Evolutionary conservation across 1,140 invertebrate genomes (phyloP), one percentile per base, ranked within the genome.

Genomic region (Drosophila parvula): DNA sequence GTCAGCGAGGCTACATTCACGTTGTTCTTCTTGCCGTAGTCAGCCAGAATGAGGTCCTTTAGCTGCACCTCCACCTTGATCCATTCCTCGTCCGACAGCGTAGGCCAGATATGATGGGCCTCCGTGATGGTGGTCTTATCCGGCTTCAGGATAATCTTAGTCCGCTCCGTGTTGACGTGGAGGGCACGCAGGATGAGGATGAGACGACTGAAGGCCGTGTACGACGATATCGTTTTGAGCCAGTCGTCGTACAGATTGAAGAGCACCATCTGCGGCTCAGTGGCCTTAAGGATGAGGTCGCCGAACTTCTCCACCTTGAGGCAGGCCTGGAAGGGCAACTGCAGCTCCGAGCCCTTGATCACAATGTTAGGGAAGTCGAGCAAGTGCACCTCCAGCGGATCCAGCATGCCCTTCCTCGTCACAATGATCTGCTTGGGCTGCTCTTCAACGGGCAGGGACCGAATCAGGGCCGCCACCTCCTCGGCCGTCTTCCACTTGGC

Each of bases 401-500:
- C 99, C 94, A 99, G 96, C 98, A 99, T 99, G 92, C 98, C 98
- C 91, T 99, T 99, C 90, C 99, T 94, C 0, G 99, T 99, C 14
- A 99, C 99, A 93, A 99, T 99, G 91, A 99, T 99, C 93, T 99
- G 99, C 92, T 99, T 99, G 0, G 99, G 99, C 92, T 99, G 99
- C 94, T 99, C 99, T 94, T 99, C 99, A 11, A 99, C 99, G 0
- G 99, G 99, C 41, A 99, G 92, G 0, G 99, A 99, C 51, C 99
- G 95, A 95, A 99, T 99, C 53, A 99, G 93, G 48, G 99, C 99
- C 6, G 99, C 99, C 14, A 99, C 99, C 97, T 99, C 99, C 94
- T 99, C 99, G 53, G 99, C 99, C 8, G 98, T 99, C 93, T 99
- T 99, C 99, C 99, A 99, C 93, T 99, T 99, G 3, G 99, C 99